Evolutionary conservation across 2,113 vertebrate genomes (phyloP).

Genomic region (Tyto alba): DNA sequence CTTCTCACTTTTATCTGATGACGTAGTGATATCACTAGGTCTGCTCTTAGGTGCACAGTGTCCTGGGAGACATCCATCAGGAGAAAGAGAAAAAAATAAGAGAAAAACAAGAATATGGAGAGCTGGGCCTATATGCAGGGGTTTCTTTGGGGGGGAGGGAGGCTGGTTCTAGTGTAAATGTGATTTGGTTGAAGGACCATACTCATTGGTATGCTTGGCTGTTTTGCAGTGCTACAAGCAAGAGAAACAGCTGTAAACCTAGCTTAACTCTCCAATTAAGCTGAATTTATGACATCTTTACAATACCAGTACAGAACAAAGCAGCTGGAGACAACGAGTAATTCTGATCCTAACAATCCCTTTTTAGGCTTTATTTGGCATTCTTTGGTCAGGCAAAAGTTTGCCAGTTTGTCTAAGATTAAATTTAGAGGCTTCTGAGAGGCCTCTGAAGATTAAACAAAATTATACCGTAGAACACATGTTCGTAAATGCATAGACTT

Average conservation of each 20-base stretch:
- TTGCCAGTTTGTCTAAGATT: neutral
- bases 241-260: neutral
- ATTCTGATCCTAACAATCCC: neutral
- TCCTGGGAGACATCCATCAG: neutral
- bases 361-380: slow-evolving; percentile 9
- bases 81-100: neutral
- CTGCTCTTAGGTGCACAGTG: neutral
- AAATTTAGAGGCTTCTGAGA: neutral
- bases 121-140: neutral
- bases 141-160: neutral
- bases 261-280: neutral
- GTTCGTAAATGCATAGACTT: neutral
- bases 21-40: neutral
- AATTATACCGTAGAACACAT: neutral
- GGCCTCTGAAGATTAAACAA: slow-evolving; percentile 11
- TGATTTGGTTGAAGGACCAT: accelerated
- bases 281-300: slow-evolving; percentile 2
- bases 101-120: neutral
- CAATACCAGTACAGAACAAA: neutral
- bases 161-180: neutral
- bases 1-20: neutral
- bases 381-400: neutral
- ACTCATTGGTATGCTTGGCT: neutral
- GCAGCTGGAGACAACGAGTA: neutral
- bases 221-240: neutral